Conservation (phyloP, 1,140 invertebrate genomes). For the Meteorus sp. region DNA sequence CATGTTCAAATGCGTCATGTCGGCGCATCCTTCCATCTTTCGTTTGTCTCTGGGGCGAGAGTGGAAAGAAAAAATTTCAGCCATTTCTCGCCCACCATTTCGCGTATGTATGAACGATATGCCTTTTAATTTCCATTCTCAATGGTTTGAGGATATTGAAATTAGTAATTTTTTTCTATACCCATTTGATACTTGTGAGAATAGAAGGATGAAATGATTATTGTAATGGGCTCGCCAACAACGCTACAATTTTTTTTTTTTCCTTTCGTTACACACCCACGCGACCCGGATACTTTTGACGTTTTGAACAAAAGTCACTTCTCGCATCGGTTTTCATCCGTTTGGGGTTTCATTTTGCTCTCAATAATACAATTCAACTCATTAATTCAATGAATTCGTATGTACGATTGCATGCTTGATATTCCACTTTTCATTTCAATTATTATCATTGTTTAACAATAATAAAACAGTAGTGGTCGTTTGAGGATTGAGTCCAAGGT, state of each 20-base stretch:
- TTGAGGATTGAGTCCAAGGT: no score
- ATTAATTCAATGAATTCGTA: neutral
- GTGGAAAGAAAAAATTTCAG: neutral
- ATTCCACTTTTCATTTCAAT: no score
- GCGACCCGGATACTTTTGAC: conserved; percentile 35
- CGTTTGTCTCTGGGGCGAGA: neutral
- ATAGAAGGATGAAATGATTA: no score
- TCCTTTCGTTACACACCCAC: conserved; percentile 22
- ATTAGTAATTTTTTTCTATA: neutral
- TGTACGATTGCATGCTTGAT: no score
- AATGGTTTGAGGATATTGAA: neutral
- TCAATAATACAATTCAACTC: conserved; percentile 23
- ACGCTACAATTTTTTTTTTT: neutral
- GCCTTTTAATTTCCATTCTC: neutral
- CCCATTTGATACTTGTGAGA: neutral
- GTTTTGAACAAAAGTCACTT: conserved; percentile 31
- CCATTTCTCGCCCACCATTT: conserved; percentile 11
- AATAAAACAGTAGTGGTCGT: no score
- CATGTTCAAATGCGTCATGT: conserved; percentile 39
- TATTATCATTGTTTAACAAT: no score
- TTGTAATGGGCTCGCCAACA: no score
- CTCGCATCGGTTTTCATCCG: conserved; percentile 1
- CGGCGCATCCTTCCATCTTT: conserved; percentile 34
- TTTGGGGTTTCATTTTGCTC: neutral
- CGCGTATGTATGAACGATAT: no score